phyloP scores from a whole-genome alignment of 35 echinoderm and acorn worm species.

The Hemicentrotus pulcherrimus region DNA sequence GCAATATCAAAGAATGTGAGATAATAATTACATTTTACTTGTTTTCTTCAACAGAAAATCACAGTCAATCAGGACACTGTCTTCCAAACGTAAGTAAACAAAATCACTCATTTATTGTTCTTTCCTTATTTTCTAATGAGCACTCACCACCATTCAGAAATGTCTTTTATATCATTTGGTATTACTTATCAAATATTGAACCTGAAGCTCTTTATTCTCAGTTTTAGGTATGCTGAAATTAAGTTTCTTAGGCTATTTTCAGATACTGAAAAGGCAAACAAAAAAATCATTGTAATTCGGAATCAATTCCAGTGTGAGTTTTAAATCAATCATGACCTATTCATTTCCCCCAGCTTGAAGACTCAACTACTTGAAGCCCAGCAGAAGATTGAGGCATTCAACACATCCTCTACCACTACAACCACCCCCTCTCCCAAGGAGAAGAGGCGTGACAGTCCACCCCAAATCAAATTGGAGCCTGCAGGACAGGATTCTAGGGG shows the following conservation, averaged over 20 bases:
- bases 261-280: too few species aligned
- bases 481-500: background rate
- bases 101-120: background rate
- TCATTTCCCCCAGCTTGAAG: constrained; percentile 49
- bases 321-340: too few species aligned
- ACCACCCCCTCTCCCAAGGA: background rate
- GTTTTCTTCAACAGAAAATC: constrained; percentile 53
- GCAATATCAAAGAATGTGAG: background rate
- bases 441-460: constrained; percentile 33
- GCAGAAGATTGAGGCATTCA: constrained; percentile 53
- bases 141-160: too few species aligned
- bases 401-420: background rate
- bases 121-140: too few species aligned
- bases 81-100: constrained; percentile 60
- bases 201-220: too few species aligned
- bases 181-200: too few species aligned
- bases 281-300: too few species aligned
- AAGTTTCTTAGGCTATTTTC: too few species aligned
- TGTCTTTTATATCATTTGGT: too few species aligned
- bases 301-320: too few species aligned
- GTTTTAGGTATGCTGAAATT: too few species aligned
- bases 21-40: constrained; percentile 5
- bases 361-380: constrained; percentile 72
- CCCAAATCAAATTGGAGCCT: background rate
- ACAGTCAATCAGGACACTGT: constrained; percentile 63